These are phyloP conservation scores for Catagonus wagneri DNA, from an alignment of 2,113 vertebrate species.

Conservation along the genomic window DNA sequence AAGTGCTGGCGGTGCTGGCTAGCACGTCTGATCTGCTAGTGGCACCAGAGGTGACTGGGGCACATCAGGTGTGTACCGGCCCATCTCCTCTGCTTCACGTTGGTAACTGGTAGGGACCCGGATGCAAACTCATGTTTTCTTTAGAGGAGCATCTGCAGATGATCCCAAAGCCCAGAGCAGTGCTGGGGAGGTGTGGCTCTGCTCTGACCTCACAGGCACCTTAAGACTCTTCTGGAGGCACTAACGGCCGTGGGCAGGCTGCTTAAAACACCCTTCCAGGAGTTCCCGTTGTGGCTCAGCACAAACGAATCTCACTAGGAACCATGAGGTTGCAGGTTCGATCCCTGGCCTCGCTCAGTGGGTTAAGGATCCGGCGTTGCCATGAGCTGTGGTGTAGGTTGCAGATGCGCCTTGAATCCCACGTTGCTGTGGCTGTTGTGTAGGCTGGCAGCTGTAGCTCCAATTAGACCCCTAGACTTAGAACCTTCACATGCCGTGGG, in stretches of 20 bases:
- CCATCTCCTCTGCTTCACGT: neutral
- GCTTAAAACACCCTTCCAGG: neutral
- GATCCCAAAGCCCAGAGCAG: neutral
- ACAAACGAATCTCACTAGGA: no score
- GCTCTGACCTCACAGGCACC: neutral
- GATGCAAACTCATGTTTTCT: neutral
- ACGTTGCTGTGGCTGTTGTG: no score
- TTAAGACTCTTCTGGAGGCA: neutral
- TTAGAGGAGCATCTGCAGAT: neutral
- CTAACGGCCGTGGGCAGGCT: neutral
- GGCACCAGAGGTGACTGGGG: rapidly evolving
- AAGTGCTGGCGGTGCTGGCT: rapidly evolving
- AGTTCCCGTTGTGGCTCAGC: no score
- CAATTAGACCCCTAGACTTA: no score
- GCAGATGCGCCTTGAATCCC: no score
- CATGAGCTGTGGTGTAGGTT: no score
- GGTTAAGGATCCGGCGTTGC: no score
- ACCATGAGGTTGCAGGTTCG: no score
- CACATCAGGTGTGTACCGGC: neutral
- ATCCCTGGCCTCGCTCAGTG: no score
- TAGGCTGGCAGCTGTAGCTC: no score
- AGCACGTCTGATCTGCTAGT: rapidly evolving
- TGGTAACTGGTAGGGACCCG: neutral
- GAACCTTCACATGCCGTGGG: no score
- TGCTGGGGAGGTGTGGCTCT: neutral